Evolutionary conservation across 1,140 invertebrate genomes (phyloP).

Genomic region (Asbolus verrucosus): DNA sequence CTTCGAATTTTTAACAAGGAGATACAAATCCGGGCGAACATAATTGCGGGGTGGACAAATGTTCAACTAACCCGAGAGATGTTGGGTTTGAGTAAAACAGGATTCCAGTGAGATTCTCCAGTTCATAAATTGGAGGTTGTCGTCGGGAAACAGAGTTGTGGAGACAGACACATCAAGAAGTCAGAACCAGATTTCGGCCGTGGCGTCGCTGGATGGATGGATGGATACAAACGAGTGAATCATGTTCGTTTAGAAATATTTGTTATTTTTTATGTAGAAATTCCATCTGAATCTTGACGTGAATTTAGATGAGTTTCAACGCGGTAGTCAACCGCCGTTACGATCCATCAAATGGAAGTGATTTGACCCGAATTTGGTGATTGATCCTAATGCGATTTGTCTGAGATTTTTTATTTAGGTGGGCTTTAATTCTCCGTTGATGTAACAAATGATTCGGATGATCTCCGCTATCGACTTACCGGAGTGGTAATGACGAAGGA

Average conservation of each 20-base stretch:
- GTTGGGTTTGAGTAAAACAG: too few relatives aligned
- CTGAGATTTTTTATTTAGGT: neutral
- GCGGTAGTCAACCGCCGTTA: neutral
- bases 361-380: slow-evolving; percentile 36
- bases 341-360: slow-evolving; percentile 24
- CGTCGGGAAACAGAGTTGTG: too few relatives aligned
- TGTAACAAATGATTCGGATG: too few relatives aligned
- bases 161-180: slow-evolving; percentile 3
- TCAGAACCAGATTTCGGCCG: neutral
- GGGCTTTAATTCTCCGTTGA: neutral
- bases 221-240: slow-evolving; percentile 13
- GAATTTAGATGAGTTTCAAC: slow-evolving; percentile 28
- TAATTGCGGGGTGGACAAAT: too few relatives aligned
- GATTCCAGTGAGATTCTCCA: neutral
- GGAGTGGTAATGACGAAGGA: too few relatives aligned
- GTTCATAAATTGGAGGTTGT: slow-evolving; percentile 8
- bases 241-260: slow-evolving; percentile 21
- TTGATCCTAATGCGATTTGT: slow-evolving; percentile 28
- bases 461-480: too few relatives aligned
- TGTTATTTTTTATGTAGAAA: slow-evolving; percentile 34
- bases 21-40: too few relatives aligned
- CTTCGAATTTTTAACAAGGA: too few relatives aligned
- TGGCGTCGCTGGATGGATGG: neutral
- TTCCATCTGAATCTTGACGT: slow-evolving; percentile 33
- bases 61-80: too few relatives aligned